phyloP scores from a whole-genome alignment of 2,888 invertebrate species.

The Creontiades dilutus region DNA sequence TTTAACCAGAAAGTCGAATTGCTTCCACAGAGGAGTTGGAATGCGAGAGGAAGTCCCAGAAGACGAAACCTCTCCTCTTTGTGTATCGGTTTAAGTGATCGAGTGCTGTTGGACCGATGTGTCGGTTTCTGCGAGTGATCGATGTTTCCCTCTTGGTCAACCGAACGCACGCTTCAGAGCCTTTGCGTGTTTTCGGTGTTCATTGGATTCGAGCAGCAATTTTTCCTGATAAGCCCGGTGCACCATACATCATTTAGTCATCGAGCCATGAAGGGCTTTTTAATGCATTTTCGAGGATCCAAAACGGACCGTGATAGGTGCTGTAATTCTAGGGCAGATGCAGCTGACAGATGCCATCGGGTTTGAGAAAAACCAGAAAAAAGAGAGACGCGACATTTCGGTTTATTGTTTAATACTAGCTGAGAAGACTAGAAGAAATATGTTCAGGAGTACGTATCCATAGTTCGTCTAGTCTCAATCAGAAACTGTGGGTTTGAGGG shows the following conservation, averaged over 20 bases:
- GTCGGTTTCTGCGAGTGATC: neutral
- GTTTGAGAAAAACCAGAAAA: too few relatives aligned
- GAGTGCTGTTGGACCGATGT: slow-evolving; percentile 14
- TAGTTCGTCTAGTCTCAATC: too few relatives aligned
- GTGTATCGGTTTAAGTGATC: slow-evolving; percentile 22
- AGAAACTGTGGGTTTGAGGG: too few relatives aligned
- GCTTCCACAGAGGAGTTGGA: neutral
- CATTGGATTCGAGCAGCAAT: neutral
- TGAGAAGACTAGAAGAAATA: too few relatives aligned
- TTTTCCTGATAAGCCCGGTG: neutral
- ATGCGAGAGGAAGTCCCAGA: neutral
- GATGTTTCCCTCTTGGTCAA: slow-evolving; percentile 6
- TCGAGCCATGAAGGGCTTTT: neutral
- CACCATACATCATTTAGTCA: neutral
- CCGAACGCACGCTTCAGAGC: neutral
- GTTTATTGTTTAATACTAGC: too few relatives aligned
- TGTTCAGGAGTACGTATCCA: too few relatives aligned
- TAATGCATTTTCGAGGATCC: too few relatives aligned
- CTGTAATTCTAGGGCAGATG: too few relatives aligned
- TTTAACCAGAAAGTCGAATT: neutral
- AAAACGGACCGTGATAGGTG: too few relatives aligned
- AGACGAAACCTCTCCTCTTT: neutral
- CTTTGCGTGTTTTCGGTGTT: neutral
- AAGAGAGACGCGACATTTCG: too few relatives aligned
- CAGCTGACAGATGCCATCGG: too few relatives aligned